Base-by-base conservation (phyloP, 2,113 vertebrate genomes). In the Lepidiolamprologus cunningtoni region DNA sequence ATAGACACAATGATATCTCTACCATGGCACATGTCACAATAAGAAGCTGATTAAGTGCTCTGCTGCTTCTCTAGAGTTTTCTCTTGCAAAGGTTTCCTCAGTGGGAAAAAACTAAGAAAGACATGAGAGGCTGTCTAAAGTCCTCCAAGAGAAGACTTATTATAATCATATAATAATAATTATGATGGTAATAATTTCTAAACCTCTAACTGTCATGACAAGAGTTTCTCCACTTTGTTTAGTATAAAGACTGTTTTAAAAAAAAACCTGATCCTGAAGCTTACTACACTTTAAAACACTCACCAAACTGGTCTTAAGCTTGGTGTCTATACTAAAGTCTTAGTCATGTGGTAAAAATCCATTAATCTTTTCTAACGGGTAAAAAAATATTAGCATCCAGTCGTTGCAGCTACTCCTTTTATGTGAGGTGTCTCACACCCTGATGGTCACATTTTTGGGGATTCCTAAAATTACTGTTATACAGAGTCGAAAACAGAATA, bases 41-140 rank as follows among this genome's bases (percentile, higher is more conserved):
- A 84, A 91, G 92, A 92, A 94, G 89, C 87, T 93, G 94, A 95
- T 95, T 93, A 95, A 91, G 86, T 95, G 93, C 90, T 93, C 89
- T 23, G 88, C 85, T 93, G 90, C 90, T 90, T 89, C 87, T 90
- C 81, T 63, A 55, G 83, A 78, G 58, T 68, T 8, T n/a, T 55
- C 85, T 81, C 76, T 84, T 78, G 42, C 52, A 88, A 82, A 89
- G 81, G 63, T 52, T 84, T 86, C 91, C 55, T 90, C 28, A 81
- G 26, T 55, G 42, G 47, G 53, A 23, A 84, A 82, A 87, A 89
- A 40, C 71, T 82, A 5, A 81, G 37, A 81, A 81, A 88, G 33
- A 79, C 21, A 42, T 31, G 21, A 58, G 54, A 89, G 52, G n/a
- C n/a, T 12, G 17, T 83, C 40, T 10, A 33, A 82, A 82, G 35